Evolutionary conservation across 2,797 vertebrate species (phyloP).

Genomic region (Rhadinocentrus ornatus): DNA sequence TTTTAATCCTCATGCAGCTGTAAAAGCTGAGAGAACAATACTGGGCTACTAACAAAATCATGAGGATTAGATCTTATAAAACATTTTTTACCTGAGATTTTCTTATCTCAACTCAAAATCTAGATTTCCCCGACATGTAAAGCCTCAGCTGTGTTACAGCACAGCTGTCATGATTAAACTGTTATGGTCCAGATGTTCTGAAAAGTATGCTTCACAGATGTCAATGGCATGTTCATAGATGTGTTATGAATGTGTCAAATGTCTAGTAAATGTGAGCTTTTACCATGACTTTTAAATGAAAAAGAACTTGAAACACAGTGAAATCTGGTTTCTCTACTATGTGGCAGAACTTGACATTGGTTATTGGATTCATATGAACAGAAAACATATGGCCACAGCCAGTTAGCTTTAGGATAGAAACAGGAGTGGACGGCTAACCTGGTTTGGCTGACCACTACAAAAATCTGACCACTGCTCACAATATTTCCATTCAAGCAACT

Average conservation of each 20-base stretch:
- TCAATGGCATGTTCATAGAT: constrained; percentile 57
- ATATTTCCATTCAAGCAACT: background rate
- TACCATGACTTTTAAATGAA: constrained; percentile 57
- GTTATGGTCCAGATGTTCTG: constrained; percentile 59
- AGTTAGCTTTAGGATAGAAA: constrained; percentile 2
- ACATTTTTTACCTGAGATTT: constrained; percentile 15
- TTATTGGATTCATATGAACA: constrained; percentile 38
- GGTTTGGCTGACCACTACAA: background rate
- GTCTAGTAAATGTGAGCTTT: constrained; percentile 63
- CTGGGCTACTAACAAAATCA: background rate
- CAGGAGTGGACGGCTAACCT: constrained; percentile 2
- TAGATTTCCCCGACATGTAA: background rate
- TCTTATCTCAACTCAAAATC: constrained; percentile 24
- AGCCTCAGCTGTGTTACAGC: constrained; percentile 18
- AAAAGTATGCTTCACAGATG: constrained; percentile 60
- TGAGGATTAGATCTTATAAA: background rate
- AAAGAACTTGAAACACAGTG: constrained; percentile 51
- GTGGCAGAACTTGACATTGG: constrained; percentile 37
- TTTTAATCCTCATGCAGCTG: constrained; percentile 34
- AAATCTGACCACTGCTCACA: background rate
- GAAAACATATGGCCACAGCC: background rate
- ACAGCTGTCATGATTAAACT: constrained; percentile 59
- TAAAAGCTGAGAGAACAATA: constrained; percentile 13
- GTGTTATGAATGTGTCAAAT: constrained; percentile 71
- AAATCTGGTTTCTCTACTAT: constrained; percentile 62